These are phyloP conservation scores for Mus spicilegus DNA, from an alignment of 2,113 vertebrate species.

Conservation along the genomic window DNA sequence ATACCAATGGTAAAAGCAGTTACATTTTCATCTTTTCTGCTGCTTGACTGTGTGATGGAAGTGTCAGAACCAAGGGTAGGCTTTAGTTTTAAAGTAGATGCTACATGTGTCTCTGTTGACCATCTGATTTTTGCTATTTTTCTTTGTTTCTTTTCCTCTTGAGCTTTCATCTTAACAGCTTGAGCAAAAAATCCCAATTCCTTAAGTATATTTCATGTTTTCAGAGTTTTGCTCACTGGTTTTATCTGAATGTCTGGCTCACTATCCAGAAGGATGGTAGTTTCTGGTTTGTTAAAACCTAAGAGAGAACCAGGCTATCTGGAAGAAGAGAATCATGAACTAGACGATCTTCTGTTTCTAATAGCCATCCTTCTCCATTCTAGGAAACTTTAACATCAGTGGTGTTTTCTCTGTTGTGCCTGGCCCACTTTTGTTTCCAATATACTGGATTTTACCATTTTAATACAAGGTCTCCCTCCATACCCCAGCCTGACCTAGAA, in stretches of 20 bases:
- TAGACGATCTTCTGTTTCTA: neutral
- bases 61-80: neutral
- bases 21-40: neutral
- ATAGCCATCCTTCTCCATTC: neutral
- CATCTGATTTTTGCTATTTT: neutral
- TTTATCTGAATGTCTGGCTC: conserved; percentile 5
- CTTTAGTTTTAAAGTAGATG: neutral
- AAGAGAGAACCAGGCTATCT: neutral
- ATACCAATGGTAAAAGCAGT: conserved; percentile 2
- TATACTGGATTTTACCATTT: neutral
- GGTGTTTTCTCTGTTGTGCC: neutral
- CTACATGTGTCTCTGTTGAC: neutral
- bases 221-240: neutral
- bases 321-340: neutral
- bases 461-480: neutral
- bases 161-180: neutral
- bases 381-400: conserved; percentile 31
- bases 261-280: neutral
- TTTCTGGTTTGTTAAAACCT: neutral
- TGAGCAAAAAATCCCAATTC: neutral
- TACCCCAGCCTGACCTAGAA: neutral
- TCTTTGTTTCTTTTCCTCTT: neutral
- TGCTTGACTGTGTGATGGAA: neutral
- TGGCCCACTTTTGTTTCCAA: neutral
- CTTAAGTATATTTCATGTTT: neutral